A percentile compares a stretch with the other conserved stretches of the same genome.
phyloP scores from a whole-genome alignment of 2,888 invertebrate genomes.

The Nymphalis polychloros region DNA sequence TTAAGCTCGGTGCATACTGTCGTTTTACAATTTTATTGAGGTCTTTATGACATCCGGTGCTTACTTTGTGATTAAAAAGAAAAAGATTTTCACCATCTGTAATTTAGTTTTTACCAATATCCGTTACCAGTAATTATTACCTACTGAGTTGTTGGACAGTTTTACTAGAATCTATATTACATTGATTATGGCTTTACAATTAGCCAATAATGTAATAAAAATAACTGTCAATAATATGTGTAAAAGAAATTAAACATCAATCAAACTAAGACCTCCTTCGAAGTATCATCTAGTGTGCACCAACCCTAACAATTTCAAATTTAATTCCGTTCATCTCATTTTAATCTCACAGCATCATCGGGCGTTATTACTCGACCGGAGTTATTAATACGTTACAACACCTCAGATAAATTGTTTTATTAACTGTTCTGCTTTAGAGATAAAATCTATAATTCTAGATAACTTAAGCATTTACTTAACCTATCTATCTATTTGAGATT shows the following conservation, averaged over 20 bases:
- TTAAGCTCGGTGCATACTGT: slow-evolving; percentile 36
- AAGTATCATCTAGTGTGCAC: slow-evolving; percentile 39
- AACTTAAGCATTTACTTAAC: too few species aligned
- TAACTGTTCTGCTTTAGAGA: slow-evolving; percentile 13
- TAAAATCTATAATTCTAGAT: slow-evolving; percentile 1
- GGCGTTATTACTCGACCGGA: slow-evolving; percentile 59
- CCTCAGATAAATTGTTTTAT: slow-evolving; percentile 38
- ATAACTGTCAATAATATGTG: too few species aligned
- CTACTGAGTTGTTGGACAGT: too few species aligned
- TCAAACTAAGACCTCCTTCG: background rate
- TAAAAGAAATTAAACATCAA: too few species aligned
- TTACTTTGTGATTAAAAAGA: slow-evolving; percentile 12
- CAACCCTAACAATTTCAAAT: slow-evolving; percentile 45
- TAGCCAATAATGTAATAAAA: too few species aligned
- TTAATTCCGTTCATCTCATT: slow-evolving; percentile 53
- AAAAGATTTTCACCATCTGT: background rate
- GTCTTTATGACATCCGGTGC: slow-evolving; percentile 15
- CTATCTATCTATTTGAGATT: too few species aligned
- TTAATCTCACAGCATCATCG: slow-evolving; percentile 64
- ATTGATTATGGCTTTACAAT: too few species aligned
- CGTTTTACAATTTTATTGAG: background rate
- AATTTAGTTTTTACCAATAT: background rate
- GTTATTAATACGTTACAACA: slow-evolving; percentile 59
- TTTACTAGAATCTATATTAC: too few species aligned
- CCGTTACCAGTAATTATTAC: too few species aligned